phyloP scores from a whole-genome alignment of 2,888 invertebrate genomes.

The Drosophila limbata region DNA sequence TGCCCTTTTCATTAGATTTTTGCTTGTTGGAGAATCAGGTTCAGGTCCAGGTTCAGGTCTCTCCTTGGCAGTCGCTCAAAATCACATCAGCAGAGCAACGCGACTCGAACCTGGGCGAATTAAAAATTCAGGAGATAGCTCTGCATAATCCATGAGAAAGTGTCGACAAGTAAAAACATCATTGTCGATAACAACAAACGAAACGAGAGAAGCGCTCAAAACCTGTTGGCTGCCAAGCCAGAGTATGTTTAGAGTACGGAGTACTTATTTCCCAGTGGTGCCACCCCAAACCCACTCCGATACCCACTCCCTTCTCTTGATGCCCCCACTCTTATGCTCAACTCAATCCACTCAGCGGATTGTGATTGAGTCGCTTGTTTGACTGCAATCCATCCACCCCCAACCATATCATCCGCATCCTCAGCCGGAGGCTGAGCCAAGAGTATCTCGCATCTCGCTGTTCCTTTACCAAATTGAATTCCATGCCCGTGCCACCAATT shows the following conservation, averaged over 20 bases:
- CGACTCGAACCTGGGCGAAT: constrained; percentile 73
- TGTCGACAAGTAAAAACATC: constrained; percentile 80
- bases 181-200: constrained; percentile 70
- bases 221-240: constrained; percentile 75
- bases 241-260: constrained; percentile 20
- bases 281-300: constrained; percentile 14
- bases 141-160: constrained; percentile 84
- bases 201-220: constrained; percentile 33
- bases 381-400: constrained; percentile 47
- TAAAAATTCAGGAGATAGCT: constrained; percentile 83
- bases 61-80: constrained; percentile 45
- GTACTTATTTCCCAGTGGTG: constrained; percentile 43
- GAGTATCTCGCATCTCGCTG: constrained; percentile 44
- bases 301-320: background rate
- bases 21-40: constrained; percentile 8
- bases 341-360: constrained; percentile 56
- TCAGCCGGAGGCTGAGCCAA: constrained; percentile 51
- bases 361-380: constrained; percentile 77
- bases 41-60: constrained; percentile 10
- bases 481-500: constrained; percentile 76
- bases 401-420: background rate
- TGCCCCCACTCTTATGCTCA: constrained; percentile 13
- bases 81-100: constrained; percentile 62
- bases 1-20: constrained; percentile 72
- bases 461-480: constrained; percentile 71